Evolutionary conservation across 2,888 invertebrate genomes (phyloP), one percentile per base, ranked within the genome.

Genomic region (Exephanes ischioxanthus): DNA sequence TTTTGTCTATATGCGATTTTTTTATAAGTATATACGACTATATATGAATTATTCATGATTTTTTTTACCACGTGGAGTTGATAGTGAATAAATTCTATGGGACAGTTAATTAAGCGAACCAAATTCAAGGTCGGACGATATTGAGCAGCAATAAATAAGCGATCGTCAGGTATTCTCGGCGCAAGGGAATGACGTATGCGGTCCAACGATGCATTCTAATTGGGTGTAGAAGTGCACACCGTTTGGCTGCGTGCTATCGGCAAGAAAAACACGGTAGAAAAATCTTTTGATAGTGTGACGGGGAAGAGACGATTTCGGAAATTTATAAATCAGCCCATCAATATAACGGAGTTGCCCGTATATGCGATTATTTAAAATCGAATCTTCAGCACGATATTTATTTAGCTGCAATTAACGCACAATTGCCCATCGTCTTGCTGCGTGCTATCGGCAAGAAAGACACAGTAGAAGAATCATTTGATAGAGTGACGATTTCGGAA

Each of bases 81-180:
- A 53, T 53, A 0, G 16, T 45, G 16, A 45, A 45, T 45, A 16
- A 63, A 30, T 30, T 30, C 11, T 5, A n/a, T 2, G 4, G 33
- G 16, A 16, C 5, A 11, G 30, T 45, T 48, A 22, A 30, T 68
- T 68, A 22, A 9, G 14, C 4, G 55, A 30, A 37, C 22, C 1
- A 72, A 58, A 72, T 14, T 37, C 37, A 58, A 55, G 55, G 41
- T 22, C 41, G 58, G 55, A 16, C 9, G 5, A 37, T 22, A 72
- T 37, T 19, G 72, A 72, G 9, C 33, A 3, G 22, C 37, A 55
- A 72, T 72, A 72, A 72, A 72, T 55, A 72, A 72, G 9, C 37
- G 53, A 55, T 19, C 30, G 16, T 41, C 19, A 41, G 22, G n/a
- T 58, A 72, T 72, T 37, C 55, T 11, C 22, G 55, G 11, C 6